Percentiles rank a stretch among this genome's conserved stretches.
Evolutionary conservation across 2,888 invertebrate species (phyloP).

Genomic region (Isoperla grammatica): DNA sequence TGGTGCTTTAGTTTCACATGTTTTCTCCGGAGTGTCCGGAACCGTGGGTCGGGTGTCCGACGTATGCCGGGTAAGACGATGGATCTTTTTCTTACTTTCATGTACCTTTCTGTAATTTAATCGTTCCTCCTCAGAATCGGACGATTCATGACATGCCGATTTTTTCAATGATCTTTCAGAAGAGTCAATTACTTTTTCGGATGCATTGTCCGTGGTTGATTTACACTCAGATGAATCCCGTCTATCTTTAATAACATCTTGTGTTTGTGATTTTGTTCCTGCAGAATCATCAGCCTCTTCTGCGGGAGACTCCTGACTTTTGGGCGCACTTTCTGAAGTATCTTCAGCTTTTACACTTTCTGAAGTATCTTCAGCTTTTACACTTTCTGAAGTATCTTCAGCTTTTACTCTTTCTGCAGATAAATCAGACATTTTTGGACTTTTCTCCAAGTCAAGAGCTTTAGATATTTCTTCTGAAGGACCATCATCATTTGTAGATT

Average conservation of each 20-base stretch:
- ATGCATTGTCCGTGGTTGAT: too few species aligned
- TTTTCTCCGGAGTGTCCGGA: too few species aligned
- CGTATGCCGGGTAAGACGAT: background rate
- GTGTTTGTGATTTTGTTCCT: background rate
- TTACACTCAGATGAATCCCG: too few species aligned
- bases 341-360: background rate
- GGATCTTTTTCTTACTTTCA: background rate
- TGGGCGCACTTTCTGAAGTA: background rate
- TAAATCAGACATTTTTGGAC: background rate
- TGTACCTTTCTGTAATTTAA: background rate
- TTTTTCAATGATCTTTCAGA: background rate
- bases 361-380: too few species aligned
- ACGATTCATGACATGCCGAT: background rate
- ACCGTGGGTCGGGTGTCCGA: too few species aligned
- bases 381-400: too few species aligned
- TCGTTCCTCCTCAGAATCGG: background rate
- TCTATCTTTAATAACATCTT: too few species aligned
- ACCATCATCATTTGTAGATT: background rate
- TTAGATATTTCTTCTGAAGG: background rate
- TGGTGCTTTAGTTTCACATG: too few species aligned
- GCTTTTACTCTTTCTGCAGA: background rate
- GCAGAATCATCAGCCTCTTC: background rate
- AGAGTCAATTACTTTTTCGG: background rate
- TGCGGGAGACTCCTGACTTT: background rate
- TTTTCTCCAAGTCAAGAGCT: too few species aligned